Evolutionary conservation across 2,888 invertebrate species (phyloP).

Genomic region (Rhagophthalmus giganteus): DNA sequence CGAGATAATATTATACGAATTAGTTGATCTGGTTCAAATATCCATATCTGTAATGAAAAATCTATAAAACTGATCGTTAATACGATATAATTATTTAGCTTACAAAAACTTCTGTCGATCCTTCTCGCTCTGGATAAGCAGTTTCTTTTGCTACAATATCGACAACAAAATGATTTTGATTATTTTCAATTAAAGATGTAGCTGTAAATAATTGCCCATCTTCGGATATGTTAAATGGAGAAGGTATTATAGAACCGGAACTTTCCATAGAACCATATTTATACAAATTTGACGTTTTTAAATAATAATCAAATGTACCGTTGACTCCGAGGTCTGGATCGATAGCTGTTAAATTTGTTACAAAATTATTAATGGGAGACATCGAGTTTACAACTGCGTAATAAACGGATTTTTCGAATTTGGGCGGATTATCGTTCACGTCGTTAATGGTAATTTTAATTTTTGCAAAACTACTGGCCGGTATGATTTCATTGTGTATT

Average conservation of each 20-base stretch:
- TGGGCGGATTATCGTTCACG: constrained; percentile 83
- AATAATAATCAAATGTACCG: constrained; percentile 79
- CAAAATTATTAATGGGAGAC: constrained; percentile 74
- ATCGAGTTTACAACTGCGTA: constrained; percentile 72
- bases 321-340: constrained; percentile 85
- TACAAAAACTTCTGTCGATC: constrained; percentile 77
- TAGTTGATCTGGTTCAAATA: constrained; percentile 81
- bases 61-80: too few relatives aligned
- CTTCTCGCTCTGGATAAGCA: constrained; percentile 76
- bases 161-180: constrained; percentile 83
- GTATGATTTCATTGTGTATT: constrained; percentile 50
- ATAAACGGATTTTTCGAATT: constrained; percentile 49
- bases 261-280: constrained; percentile 76
- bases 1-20: constrained; percentile 83
- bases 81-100: too few relatives aligned
- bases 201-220: constrained; percentile 75
- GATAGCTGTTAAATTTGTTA: constrained; percentile 73
- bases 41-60: constrained; percentile 85
- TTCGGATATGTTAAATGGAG: constrained; percentile 79
- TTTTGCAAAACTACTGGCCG: constrained; percentile 71
- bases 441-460: constrained; percentile 76
- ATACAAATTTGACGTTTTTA: constrained; percentile 79
- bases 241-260: constrained; percentile 85
- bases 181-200: constrained; percentile 84
- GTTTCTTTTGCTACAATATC: constrained; percentile 82